These are phyloP conservation scores for Ylistrum balloti DNA, from an alignment of 1,140 invertebrate species.

Conservation along the genomic window DNA sequence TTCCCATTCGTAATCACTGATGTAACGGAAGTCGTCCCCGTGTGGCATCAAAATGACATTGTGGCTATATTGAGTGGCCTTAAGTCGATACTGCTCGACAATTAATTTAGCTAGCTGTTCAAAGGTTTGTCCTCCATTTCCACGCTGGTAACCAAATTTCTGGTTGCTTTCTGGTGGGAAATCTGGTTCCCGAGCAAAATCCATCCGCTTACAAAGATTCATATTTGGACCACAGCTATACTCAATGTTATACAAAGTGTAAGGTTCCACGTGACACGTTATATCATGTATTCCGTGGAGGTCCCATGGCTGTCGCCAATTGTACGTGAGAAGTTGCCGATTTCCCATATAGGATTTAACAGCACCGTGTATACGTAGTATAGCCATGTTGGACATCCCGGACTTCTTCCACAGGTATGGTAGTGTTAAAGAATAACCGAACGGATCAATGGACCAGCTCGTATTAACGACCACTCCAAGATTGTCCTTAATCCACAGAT, in stretches of 20 bases:
- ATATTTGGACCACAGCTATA: conserved; percentile 99
- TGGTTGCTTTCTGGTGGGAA: conserved; percentile 88
- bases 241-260: conserved; percentile 98
- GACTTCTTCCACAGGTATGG: conserved; percentile 92
- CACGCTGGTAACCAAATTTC: conserved; percentile 89
- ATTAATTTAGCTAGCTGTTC: conserved; percentile 89
- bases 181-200: conserved; percentile 88
- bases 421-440: conserved; percentile 92
- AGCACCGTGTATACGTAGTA: conserved; percentile 97
- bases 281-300: conserved; percentile 88
- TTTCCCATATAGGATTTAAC: conserved; percentile 95
- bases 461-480: conserved; percentile 86
- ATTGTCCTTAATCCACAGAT: conserved; percentile 95
- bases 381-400: conserved; percentile 92
- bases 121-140: conserved; percentile 92
- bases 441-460: conserved; percentile 98
- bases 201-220: conserved; percentile 98
- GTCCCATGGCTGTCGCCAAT: conserved; percentile 97
- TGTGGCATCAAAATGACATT: conserved; percentile 94
- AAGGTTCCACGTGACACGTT: conserved; percentile 98
- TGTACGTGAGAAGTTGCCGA: conserved; percentile 93
- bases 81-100: conserved; percentile 98
- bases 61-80: conserved; percentile 94
- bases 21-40: conserved; percentile 98
- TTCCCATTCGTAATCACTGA: conserved; percentile 95